Percentiles rank a stretch among this genome's conserved stretches.
Evolutionary conservation across 2,797 vertebrate species (phyloP).

Genomic region (Acipenser ruthenus): DNA sequence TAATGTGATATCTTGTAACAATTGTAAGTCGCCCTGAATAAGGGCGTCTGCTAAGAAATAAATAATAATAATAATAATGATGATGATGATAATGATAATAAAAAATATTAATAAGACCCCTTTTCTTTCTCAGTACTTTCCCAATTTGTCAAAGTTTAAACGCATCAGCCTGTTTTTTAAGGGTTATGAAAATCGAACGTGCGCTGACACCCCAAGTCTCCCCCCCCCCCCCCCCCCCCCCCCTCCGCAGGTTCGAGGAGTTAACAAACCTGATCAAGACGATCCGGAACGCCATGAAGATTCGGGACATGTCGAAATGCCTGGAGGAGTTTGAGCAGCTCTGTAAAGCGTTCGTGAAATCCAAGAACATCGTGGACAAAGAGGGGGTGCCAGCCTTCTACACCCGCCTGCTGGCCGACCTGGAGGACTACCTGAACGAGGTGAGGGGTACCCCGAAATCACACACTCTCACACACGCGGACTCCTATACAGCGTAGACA

Average conservation of each 20-base stretch:
- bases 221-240: background rate
- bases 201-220: background rate
- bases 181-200: background rate
- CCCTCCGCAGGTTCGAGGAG: slow-evolving; percentile 83
- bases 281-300: slow-evolving; percentile 91
- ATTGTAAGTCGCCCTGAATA: too few relatives aligned
- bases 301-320: slow-evolving; percentile 84
- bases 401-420: slow-evolving; percentile 76
- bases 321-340: slow-evolving; percentile 87
- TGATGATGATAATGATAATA: too few relatives aligned
- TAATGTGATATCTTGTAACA: too few relatives aligned
- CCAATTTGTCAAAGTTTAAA: background rate
- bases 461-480: too few relatives aligned
- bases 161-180: background rate
- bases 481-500: too few relatives aligned
- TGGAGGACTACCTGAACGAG: slow-evolving; percentile 87
- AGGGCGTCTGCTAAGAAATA: too few relatives aligned
- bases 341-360: slow-evolving; percentile 80
- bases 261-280: slow-evolving; percentile 85
- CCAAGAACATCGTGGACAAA: slow-evolving; percentile 85
- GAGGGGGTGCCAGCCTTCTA: slow-evolving; percentile 84
- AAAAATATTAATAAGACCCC: too few relatives aligned
- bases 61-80: too few relatives aligned
- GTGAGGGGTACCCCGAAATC: slow-evolving; percentile 33
- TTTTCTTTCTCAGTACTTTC: background rate